Evolutionary conservation across 1,140 invertebrate genomes (phyloP).

Genomic region (Oryzaephilus surinamensis): DNA sequence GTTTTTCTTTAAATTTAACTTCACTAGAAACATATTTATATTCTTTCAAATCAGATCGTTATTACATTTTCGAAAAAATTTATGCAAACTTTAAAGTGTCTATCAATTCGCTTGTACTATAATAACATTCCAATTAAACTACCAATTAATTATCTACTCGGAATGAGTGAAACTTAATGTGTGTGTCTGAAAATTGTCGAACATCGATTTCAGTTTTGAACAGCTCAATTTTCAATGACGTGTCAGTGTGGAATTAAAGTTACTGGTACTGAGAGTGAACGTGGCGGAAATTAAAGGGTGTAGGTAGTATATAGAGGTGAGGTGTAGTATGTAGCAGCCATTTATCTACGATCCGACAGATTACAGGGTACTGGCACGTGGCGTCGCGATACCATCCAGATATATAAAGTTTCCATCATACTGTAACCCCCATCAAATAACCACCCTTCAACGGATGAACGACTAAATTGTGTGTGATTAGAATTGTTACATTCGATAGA

Average conservation of each 20-base stretch:
- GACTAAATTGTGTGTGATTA: too few relatives aligned
- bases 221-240: conserved; percentile 15
- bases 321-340: conserved; percentile 24
- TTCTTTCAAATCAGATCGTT: too few relatives aligned
- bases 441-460: background rate
- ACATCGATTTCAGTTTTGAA: conserved; percentile 14
- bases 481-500: too few relatives aligned
- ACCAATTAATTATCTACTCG: too few relatives aligned
- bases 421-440: conserved; percentile 5
- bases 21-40: too few relatives aligned
- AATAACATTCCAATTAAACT: too few relatives aligned
- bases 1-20: too few relatives aligned
- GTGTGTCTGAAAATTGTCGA: too few relatives aligned
- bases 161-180: too few relatives aligned
- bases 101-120: too few relatives aligned
- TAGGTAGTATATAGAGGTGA: conserved; percentile 21
- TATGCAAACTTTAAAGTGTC: background rate
- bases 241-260: conserved; percentile 23
- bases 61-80: too few relatives aligned
- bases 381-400: conserved; percentile 6
- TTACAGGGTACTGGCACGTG: conserved; percentile 21
- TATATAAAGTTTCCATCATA: too few relatives aligned
- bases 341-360: conserved; percentile 25
- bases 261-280: conserved; percentile 17
- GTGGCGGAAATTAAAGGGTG: conserved; percentile 26